These are phyloP conservation scores for Camponotus floridanus DNA, from an alignment of 1,140 invertebrate species.

Conservation along the genomic window DNA sequence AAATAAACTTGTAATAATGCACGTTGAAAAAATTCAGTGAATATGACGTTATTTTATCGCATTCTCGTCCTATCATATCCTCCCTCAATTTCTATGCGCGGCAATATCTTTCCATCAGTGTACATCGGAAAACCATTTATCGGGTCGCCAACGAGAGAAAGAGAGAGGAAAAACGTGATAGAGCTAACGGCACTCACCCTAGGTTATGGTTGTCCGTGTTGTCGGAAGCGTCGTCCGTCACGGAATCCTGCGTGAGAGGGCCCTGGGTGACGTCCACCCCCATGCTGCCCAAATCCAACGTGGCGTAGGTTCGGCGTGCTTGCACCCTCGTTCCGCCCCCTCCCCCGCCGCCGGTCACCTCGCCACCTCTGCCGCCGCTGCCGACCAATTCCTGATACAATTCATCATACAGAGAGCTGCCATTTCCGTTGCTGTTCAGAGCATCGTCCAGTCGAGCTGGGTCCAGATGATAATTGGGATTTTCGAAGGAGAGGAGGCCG, in stretches of 20 bases:
- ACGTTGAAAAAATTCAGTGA: neutral
- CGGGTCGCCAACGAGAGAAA: slow-evolving; percentile 12
- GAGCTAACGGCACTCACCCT: slow-evolving; percentile 78
- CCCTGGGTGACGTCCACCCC: slow-evolving; percentile 90
- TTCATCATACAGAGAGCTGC: slow-evolving; percentile 87
- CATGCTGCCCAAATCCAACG: slow-evolving; percentile 90
- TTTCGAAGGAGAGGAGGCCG: slow-evolving; percentile 94
- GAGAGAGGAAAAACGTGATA: slow-evolving; percentile 18
- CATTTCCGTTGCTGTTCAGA: slow-evolving; percentile 91
- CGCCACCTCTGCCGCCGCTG: slow-evolving; percentile 74
- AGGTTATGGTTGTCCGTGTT: slow-evolving; percentile 89
- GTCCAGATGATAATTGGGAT: slow-evolving; percentile 94
- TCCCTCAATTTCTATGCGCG: slow-evolving; percentile 48
- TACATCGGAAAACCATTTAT: slow-evolving; percentile 49
- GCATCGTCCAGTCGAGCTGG: slow-evolving; percentile 92
- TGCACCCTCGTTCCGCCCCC: slow-evolving; percentile 83
- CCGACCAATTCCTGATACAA: slow-evolving; percentile 89
- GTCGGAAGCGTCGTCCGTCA: slow-evolving; percentile 86
- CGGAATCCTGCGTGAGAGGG: slow-evolving; percentile 87
- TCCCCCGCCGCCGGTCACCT: slow-evolving; percentile 73
- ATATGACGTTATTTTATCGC: slow-evolving; percentile 4
- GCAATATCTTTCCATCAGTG: slow-evolving; percentile 36
- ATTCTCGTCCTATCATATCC: slow-evolving; percentile 11
- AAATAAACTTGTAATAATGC: slow-evolving; percentile 2
- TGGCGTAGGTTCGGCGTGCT: slow-evolving; percentile 88